phyloP scores from a whole-genome alignment of 2,797 vertebrate species.

The Okamejei kenojei region DNA sequence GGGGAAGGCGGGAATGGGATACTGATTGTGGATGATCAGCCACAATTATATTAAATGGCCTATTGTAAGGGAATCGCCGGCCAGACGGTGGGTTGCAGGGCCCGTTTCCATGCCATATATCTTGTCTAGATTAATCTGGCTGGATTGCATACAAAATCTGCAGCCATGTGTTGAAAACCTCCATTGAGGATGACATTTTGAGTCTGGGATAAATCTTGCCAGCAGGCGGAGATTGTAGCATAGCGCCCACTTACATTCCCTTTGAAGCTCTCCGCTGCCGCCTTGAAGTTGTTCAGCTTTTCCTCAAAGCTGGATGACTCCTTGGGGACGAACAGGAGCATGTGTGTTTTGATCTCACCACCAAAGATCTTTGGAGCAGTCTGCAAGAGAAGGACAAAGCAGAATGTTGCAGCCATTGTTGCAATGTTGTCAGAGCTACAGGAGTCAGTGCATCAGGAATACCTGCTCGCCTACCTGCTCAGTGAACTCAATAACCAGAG shows the following conservation, averaged over 20 bases:
- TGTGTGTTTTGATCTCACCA: conserved; percentile 97
- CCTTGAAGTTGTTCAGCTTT: conserved; percentile 85
- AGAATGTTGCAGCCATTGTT: no score
- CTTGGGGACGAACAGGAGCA: conserved; percentile 90
- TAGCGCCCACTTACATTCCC: conserved; percentile 67
- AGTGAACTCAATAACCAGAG: conserved; percentile 95
- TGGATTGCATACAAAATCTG: not conserved
- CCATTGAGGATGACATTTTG: no score
- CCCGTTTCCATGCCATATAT: no score
- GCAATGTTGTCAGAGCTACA: no score
- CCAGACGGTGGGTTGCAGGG: no score
- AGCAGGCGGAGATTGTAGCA: not conserved
- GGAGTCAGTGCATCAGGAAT: not conserved
- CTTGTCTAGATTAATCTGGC: not conserved
- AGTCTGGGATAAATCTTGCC: not conserved
- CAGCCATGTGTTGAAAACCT: not conserved
- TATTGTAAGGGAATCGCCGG: no score
- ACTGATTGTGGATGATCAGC: no score
- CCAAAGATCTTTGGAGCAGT: conserved; percentile 97
- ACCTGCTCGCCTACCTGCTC: conserved; percentile 72
- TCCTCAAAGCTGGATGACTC: conserved; percentile 70
- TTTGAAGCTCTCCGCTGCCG: conserved; percentile 78
- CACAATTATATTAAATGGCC: no score
- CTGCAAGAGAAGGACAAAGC: conserved; percentile 52
- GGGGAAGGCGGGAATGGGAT: no score